Percentiles rank a stretch among this genome's conserved stretches.
These are phyloP conservation scores for Mesoclemmys tuberculata DNA, from an alignment of 2,113 vertebrate species.

Conservation along the genomic window DNA sequence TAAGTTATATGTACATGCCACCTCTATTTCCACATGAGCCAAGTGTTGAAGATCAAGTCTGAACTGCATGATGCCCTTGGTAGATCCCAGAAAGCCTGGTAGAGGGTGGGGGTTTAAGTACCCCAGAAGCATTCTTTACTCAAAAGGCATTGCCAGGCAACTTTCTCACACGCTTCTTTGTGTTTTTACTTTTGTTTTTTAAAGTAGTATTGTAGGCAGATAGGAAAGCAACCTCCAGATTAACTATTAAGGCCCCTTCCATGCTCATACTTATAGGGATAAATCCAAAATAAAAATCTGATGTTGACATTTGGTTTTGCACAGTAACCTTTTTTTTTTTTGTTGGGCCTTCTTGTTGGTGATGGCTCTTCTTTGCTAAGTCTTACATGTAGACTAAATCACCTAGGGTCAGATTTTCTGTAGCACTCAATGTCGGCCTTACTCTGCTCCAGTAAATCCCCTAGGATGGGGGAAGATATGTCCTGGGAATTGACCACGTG, in stretches of 20 bases:
- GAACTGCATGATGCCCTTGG: not conserved
- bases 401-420: not conserved
- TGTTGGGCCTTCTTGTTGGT: too few species aligned
- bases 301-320: not conserved
- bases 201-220: not conserved
- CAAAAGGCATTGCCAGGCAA: too few species aligned
- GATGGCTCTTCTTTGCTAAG: too few species aligned
- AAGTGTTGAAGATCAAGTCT: not conserved
- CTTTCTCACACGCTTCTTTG: too few species aligned
- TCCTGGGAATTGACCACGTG: too few species aligned
- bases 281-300: not conserved
- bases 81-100: not conserved
- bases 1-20: not conserved
- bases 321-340: not conserved
- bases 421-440: not conserved
- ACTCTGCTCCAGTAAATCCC: too few species aligned
- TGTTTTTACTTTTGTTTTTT: not conserved
- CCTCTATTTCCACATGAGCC: not conserved
- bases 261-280: not conserved
- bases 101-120: not conserved
- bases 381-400: not conserved
- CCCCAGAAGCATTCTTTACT: not conserved
- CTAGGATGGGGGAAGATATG: too few species aligned
- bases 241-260: not conserved
- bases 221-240: not conserved